phyloP scores from a whole-genome alignment of 2,888 invertebrate genomes.

The Eilema caniola region DNA sequence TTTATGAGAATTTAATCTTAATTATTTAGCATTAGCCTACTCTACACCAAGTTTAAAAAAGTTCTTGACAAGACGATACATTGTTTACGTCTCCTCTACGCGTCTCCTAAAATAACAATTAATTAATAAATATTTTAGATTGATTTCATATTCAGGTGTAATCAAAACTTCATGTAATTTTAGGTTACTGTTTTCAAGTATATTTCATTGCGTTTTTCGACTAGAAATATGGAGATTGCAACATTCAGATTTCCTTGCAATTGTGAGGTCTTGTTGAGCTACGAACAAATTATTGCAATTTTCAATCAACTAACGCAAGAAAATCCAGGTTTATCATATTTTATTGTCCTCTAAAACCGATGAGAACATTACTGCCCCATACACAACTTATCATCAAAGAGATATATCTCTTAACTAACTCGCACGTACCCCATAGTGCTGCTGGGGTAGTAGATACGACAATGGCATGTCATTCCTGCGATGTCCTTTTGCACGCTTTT shows the following conservation, averaged over 20 bases:
- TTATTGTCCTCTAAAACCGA: slow-evolving; percentile 6
- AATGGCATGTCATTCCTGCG: slow-evolving; percentile 41
- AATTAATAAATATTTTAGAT: neutral
- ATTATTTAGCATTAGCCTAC: too few species aligned
- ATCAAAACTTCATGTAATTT: too few species aligned
- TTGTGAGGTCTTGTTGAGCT: neutral
- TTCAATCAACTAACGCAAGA: neutral
- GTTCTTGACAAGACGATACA: too few species aligned
- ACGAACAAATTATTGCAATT: neutral
- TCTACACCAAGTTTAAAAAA: too few species aligned
- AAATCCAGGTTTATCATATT: neutral
- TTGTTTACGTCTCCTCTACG: too few species aligned
- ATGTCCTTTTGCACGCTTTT: slow-evolving; percentile 53
- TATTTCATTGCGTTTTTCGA: neutral
- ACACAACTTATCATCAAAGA: slow-evolving; percentile 38
- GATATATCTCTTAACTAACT: slow-evolving; percentile 12
- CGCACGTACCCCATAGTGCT: neutral
- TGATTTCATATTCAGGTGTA: too few species aligned
- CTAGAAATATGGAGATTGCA: neutral
- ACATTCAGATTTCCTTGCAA: neutral
- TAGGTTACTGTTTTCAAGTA: too few species aligned
- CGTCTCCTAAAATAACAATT: too few species aligned
- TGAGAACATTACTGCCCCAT: slow-evolving; percentile 22
- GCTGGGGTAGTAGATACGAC: slow-evolving; percentile 39
- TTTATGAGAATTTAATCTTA: too few species aligned